Evolutionary conservation across 2,797 vertebrate species (phyloP).

Genomic region (Sylvia borin): DNA sequence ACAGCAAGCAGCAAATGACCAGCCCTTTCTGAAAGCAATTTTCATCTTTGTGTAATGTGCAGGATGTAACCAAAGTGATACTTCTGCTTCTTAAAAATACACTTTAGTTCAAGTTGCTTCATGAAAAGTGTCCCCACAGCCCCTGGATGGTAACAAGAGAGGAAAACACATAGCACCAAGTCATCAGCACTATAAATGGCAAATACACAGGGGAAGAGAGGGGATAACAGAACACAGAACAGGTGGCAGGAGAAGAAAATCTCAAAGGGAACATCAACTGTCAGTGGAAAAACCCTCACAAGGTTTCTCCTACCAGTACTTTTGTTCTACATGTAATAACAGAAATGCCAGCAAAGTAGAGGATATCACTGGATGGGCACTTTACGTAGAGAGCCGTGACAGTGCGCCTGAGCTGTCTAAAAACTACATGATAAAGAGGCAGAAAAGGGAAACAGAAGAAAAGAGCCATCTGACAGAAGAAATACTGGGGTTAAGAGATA

Average conservation of each 20-base stretch:
- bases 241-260: not conserved
- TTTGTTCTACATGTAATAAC: not conserved
- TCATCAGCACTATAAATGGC: not conserved
- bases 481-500: not conserved
- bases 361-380: not conserved
- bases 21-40: not conserved
- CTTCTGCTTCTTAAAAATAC: not conserved
- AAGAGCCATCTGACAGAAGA: not conserved
- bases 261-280: not conserved
- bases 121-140: not conserved
- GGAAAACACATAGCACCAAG: not conserved
- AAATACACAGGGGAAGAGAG: not conserved
- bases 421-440: not conserved
- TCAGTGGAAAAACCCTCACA: not conserved
- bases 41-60: not conserved
- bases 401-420: not conserved
- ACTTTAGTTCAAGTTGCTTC: not conserved
- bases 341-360: not conserved
- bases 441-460: not conserved
- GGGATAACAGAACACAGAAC: not conserved
- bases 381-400: fast-evolving
- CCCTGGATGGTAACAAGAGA: not conserved
- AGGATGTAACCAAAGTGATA: not conserved
- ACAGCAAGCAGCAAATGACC: not conserved
- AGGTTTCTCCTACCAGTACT: not conserved